A percentile compares a stretch with the other conserved stretches of the same genome.
These are phyloP conservation scores for Lathamus discolor DNA, from an alignment of 2,113 vertebrate species.

Conservation along the genomic window DNA sequence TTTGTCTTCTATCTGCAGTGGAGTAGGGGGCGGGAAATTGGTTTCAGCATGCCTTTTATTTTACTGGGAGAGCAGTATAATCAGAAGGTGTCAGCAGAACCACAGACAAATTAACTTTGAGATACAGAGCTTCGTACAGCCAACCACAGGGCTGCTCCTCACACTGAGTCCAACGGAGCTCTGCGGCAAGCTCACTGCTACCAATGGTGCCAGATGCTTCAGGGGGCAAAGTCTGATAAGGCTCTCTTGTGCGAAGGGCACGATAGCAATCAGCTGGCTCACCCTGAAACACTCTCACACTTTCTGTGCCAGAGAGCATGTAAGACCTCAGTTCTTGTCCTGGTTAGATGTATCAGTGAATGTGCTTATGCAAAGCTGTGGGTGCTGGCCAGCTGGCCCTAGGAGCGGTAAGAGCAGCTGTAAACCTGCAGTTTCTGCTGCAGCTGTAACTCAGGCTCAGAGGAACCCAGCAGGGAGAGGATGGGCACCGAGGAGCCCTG, in stretches of 20 bases:
- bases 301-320: not conserved
- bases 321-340: not conserved
- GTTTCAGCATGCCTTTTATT: conserved; percentile 12
- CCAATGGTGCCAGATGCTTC: accelerated
- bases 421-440: not conserved
- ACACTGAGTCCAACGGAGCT: accelerated
- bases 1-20: conserved; percentile 37
- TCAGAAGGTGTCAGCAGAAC: conserved; percentile 60
- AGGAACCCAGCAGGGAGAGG: not conserved
- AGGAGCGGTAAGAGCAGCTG: not conserved
- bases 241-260: not conserved
- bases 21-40: not conserved
- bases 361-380: not conserved
- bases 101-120: conserved; percentile 17
- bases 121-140: not conserved
- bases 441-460: not conserved
- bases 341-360: not conserved
- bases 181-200: not conserved
- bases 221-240: not conserved
- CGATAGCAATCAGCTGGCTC: not conserved
- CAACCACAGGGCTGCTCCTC: accelerated
- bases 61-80: not conserved
- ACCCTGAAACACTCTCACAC: not conserved
- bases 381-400: not conserved
- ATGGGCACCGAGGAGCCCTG: not conserved